Evolutionary conservation across 2,113 vertebrate species (phyloP).

Genomic region (Oplegnathus fasciatus): DNA sequence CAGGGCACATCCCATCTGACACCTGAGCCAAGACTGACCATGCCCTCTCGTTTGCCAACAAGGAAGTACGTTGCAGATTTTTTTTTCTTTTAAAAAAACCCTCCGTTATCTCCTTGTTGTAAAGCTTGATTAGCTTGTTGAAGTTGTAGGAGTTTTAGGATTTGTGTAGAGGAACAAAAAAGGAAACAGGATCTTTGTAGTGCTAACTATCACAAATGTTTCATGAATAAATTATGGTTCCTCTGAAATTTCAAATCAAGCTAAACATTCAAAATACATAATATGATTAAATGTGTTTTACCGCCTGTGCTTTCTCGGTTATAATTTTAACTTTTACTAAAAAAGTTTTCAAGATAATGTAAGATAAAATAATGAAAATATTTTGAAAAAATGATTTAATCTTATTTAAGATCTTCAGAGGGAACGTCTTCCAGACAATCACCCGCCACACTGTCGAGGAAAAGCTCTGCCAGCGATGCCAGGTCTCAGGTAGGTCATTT

Average conservation of each 20-base stretch:
- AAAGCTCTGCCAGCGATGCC: conserved; percentile 55
- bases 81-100: background rate
- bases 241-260: background rate
- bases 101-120: background rate
- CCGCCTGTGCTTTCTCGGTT: background rate
- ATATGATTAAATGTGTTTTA: background rate
- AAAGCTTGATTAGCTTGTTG: background rate
- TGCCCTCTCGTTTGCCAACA: background rate
- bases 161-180: background rate
- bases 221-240: background rate
- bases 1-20: conserved; percentile 26
- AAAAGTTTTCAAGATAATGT: background rate
- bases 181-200: background rate
- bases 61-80: conserved; percentile 39
- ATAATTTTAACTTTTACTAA: background rate
- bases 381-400: background rate
- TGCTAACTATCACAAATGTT: background rate
- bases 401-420: conserved; percentile 53
- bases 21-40: conserved; percentile 29
- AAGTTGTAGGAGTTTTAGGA: background rate
- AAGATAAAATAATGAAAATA: background rate
- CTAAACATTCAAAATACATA: background rate
- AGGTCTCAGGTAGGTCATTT: conserved; percentile 50
- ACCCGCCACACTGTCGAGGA: conserved; percentile 11
- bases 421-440: conserved; percentile 45